Evolutionary conservation across 2,113 vertebrate genomes (phyloP), one percentile per base, ranked within the genome.

Genomic region (Hyaena hyaena): DNA sequence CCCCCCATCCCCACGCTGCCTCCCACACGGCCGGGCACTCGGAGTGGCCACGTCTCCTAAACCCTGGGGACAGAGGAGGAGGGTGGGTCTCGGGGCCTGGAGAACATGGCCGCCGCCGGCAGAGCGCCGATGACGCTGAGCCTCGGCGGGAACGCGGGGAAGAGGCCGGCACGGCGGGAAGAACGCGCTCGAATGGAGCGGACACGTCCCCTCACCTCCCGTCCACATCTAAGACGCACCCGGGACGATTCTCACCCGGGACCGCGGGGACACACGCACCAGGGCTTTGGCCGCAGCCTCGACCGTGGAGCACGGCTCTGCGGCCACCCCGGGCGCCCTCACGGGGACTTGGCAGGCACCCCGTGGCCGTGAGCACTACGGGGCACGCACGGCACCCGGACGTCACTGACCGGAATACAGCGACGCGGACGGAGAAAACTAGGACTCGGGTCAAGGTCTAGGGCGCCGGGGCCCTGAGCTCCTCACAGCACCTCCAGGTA

Each of bases 371-470:
- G 76, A 28, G 24, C 63, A 6, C 15, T 1, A 2, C 0, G 23
- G 76, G 4, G 23, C 11, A 8, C 3, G 0, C 7, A 17, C 12
- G 9, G 76, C 39, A 1, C 53, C 21, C 3, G 31, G n/a, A 45
- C 0, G 50, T 50, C 21, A 31, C 76, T 2, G 0, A 45, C 53
- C 16, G 24, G 73, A 39, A 35, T 16, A 33, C 7, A 1, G 31
- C 24, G 0, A 7, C 5, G 0, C 0, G 0, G 0, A 24, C 1
- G 14, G 28, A 16, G 31, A 65, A 16, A 9, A 24, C 2, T 2
- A 6, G 50, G 7, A 26, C 31, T 4, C 11, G 21, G 50, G 24
- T 23, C 43, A 2, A 33, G 39, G 65, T 21, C 50, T 15, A 3
- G 31, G 23, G 84, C 7, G 5, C 50, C 7, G 0, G 10, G 28